Base-by-base conservation (phyloP, 2,113 vertebrate genomes). In the Natator depressus region DNA sequence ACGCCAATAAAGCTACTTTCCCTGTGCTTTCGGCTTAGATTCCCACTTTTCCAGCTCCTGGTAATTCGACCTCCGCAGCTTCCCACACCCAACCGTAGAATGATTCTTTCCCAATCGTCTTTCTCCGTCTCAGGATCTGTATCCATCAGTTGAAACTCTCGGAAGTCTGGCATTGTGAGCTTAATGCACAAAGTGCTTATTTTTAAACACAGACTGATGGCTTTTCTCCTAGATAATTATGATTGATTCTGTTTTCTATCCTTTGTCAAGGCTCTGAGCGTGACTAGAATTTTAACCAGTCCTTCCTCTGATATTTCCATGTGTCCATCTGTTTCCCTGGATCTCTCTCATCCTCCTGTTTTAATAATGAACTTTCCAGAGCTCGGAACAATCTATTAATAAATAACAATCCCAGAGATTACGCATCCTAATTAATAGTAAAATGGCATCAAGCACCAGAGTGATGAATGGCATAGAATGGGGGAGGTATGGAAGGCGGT, bases 211-310 rank as follows among this genome's bases (percentile, higher is more conserved):
- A 87, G 91, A 96, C 88, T 87, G 96, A 96, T 96, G 87, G 81
- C 84, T 90, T 89, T 93, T 96, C 95, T 97, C 85, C 91, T 42
- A 54, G 91, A 94, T 95, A 96, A 96, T 93, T 87, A 95, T 91
- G 96, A 96, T 95, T 96, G 96, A 97, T 96, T 97, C 95, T 95
- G 94, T 97, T 97, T 97, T 96, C 96, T 84, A 87, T 95, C 96
- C 88, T 88, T 97, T 95, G 93, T 96, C 97, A 96, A 95, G 85
- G 95, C 91, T 96, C 54, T 5, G 91, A 59, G 81, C 93, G 81
- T 88, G 95, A 88, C 87, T 87, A 31, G 97, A 97, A 98, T 97
- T 96, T 95, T 96, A 97, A 96, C 92, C 88, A 97, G 51, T 69
- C 51, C 91, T 95, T 93, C 91, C 87, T 93, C 93, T 82, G 84